Conservation (phyloP, 2,888 invertebrate genomes). For the Drosophila neotestacea region DNA sequence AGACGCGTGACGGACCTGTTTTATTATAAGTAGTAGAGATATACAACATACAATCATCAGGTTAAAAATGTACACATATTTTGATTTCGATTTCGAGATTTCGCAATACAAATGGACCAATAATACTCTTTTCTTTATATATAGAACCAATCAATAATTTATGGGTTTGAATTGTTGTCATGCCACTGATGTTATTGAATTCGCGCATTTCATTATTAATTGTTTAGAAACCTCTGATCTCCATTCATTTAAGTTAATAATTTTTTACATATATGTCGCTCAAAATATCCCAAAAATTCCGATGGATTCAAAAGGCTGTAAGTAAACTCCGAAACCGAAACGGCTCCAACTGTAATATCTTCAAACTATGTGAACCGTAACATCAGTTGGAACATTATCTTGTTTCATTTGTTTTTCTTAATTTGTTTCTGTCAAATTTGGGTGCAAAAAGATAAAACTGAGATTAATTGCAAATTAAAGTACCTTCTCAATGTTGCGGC, state of each 20-base stretch:
- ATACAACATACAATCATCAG: constrained; percentile 60
- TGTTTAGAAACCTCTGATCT: constrained; percentile 17
- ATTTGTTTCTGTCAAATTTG: constrained; percentile 16
- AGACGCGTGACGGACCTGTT: constrained; percentile 90
- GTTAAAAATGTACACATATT: constrained; percentile 34
- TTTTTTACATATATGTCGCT: not conserved
- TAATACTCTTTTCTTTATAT: constrained; percentile 4
- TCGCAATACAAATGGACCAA: constrained; percentile 7
- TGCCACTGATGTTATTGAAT: constrained; percentile 2
- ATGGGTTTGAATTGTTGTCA: not conserved
- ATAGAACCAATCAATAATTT: constrained; percentile 3
- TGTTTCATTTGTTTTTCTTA: constrained; percentile 10
- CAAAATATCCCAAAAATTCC: constrained; percentile 33
- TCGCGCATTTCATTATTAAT: not conserved
- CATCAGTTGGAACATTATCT: constrained; percentile 25
- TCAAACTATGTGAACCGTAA: constrained; percentile 31
- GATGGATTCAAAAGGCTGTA: constrained; percentile 23
- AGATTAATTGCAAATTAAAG: constrained; percentile 45
- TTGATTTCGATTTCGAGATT: constrained; percentile 22
- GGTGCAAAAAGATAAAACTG: constrained; percentile 23
- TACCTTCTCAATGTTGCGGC: constrained; percentile 84
- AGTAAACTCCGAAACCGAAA: constrained; percentile 31
- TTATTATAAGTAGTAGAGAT: constrained; percentile 74
- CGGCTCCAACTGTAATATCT: constrained; percentile 27
- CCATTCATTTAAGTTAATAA: constrained; percentile 29